Evolutionary conservation across 2,797 vertebrate genomes (phyloP).

Genomic region (Phalanger gymnotis): DNA sequence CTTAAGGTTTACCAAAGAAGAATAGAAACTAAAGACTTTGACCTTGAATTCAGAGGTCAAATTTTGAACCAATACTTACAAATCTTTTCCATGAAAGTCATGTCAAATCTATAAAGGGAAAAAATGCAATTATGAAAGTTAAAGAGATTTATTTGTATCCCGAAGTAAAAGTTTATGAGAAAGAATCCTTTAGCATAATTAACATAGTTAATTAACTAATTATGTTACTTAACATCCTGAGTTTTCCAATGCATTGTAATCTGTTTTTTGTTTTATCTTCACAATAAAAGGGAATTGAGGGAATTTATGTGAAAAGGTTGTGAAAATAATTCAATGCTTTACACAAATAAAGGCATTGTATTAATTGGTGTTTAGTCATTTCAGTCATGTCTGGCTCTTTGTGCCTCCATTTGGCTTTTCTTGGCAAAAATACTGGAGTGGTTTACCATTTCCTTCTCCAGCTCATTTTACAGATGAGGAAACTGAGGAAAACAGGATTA

Average conservation of each 20-base stretch:
- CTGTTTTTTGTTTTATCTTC: not conserved
- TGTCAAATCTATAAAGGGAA: not conserved
- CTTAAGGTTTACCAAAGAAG: not conserved
- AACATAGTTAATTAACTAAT: too few relatives aligned
- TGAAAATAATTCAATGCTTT: not conserved
- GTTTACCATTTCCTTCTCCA: too few relatives aligned
- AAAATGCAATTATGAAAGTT: not conserved
- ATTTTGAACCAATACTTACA: not conserved
- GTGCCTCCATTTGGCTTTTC: too few relatives aligned
- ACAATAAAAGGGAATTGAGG: not conserved
- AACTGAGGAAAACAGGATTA: too few relatives aligned
- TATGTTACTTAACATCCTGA: not conserved
- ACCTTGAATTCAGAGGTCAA: not conserved
- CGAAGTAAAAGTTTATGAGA: not conserved
- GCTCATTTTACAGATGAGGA: too few relatives aligned
- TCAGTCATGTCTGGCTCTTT: not conserved
- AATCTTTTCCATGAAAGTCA: not conserved
- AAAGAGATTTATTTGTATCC: not conserved
- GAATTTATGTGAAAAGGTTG: not conserved
- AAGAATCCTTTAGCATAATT: not conserved
- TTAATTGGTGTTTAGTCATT: not conserved
- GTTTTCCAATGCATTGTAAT: not conserved
- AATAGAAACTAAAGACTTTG: not conserved
- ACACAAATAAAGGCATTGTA: not conserved
- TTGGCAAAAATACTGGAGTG: too few relatives aligned